Percentiles rank a stretch among this genome's conserved stretches.
Conservation (phyloP, 1,140 invertebrate species). For the Apocrypta bakeri region DNA sequence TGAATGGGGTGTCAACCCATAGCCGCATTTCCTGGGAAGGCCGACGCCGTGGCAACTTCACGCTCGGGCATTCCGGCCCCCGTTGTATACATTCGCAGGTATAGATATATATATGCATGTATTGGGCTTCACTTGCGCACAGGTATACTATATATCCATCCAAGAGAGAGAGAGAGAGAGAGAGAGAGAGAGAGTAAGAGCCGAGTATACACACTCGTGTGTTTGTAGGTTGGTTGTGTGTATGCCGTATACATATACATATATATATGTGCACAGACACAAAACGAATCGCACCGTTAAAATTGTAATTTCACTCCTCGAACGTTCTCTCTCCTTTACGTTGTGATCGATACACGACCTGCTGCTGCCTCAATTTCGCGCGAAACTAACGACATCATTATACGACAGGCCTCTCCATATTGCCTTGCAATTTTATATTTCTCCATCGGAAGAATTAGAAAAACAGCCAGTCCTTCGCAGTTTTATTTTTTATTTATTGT, state of each 20-base stretch:
- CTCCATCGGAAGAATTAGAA: too few relatives aligned
- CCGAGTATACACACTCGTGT: neutral
- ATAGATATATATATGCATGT: neutral
- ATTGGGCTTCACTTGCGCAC: neutral
- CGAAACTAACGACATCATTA: neutral
- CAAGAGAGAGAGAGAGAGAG: neutral
- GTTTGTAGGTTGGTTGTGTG: too few relatives aligned
- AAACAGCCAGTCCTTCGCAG: neutral
- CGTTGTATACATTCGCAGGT: neutral
- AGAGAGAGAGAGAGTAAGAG: neutral
- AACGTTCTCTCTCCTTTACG: neutral
- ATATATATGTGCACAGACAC: neutral
- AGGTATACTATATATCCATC: conserved; percentile 10
- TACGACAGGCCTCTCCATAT: neutral
- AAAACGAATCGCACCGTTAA: conserved; percentile 22
- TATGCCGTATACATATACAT: neutral
- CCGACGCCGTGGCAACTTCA: neutral
- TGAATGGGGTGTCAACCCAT: conserved; percentile 40
- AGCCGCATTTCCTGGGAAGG: conserved; percentile 47
- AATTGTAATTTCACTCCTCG: conserved; percentile 37
- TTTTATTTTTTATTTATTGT: neutral
- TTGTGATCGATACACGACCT: neutral
- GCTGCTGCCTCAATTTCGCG: neutral
- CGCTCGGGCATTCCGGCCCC: conserved; percentile 26
- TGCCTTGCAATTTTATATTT: too few relatives aligned